These are phyloP conservation scores for Sitodiplosis mosellana DNA, from an alignment of 1,140 invertebrate genomes.

Conservation along the genomic window DNA sequence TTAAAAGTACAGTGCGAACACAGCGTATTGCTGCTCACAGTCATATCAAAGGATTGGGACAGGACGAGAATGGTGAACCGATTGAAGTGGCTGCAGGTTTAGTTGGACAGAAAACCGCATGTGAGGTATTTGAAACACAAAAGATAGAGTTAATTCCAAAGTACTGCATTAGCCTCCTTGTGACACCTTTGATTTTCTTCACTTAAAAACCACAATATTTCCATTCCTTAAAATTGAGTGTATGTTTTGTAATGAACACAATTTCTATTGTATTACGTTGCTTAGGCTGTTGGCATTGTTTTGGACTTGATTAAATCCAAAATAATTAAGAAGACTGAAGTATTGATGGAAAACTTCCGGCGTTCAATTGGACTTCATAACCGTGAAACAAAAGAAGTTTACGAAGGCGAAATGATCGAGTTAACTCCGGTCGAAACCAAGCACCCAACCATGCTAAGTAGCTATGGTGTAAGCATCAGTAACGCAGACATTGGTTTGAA, in stretches of 20 bases:
- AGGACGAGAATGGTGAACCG: constrained; percentile 84
- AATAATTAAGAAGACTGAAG: constrained; percentile 99
- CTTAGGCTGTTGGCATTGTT: constrained; percentile 86
- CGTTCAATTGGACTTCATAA: constrained; percentile 88
- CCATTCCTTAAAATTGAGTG: background rate
- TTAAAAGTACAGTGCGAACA: constrained; percentile 92
- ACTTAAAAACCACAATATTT: no score
- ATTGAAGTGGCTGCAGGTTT: constrained; percentile 77
- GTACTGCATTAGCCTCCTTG: constrained; percentile 1
- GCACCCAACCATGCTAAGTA: constrained; percentile 79
- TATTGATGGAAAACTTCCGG: constrained; percentile 98
- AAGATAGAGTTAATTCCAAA: background rate
- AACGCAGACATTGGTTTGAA: constrained; percentile 94
- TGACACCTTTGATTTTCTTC: no score
- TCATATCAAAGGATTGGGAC: constrained; percentile 89
- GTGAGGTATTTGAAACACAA: constrained; percentile 56
- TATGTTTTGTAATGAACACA: no score
- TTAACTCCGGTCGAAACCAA: constrained; percentile 94
- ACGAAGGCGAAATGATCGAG: constrained; percentile 99
- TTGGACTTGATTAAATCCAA: constrained; percentile 94
- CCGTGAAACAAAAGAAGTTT: constrained; percentile 98
- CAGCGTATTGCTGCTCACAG: constrained; percentile 93
- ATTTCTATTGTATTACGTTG: constrained; percentile 15
- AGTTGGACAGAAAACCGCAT: constrained; percentile 84
- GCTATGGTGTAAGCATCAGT: constrained; percentile 94